Conservation (phyloP, 2,797 vertebrate species). For the Falco biarmicus region DNA sequence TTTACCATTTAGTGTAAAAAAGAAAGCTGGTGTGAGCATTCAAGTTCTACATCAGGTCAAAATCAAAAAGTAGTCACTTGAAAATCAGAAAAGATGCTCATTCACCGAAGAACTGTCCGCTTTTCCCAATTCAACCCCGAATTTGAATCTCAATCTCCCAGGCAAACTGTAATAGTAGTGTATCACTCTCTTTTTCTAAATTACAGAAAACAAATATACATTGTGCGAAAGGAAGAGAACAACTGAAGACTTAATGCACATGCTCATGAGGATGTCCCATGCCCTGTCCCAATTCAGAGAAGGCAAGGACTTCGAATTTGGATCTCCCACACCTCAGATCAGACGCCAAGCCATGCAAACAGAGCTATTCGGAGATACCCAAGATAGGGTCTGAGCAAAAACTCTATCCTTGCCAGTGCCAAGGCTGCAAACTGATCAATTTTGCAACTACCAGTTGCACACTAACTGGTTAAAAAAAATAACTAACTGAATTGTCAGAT, state of each 20-base stretch:
- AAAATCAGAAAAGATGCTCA: neutral
- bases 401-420: neutral
- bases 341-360: neutral
- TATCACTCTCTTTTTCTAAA: neutral
- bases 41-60: neutral
- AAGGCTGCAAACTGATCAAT: neutral
- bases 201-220: neutral
- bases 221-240: neutral
- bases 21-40: neutral
- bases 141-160: neutral
- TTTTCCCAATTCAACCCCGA: neutral
- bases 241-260: neutral
- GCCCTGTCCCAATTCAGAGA: neutral
- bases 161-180: neutral
- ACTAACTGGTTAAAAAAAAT: neutral
- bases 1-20: neutral
- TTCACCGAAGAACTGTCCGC: neutral
- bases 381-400: neutral
- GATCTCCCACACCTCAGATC: neutral
- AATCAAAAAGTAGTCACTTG: neutral
- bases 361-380: neutral
- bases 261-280: neutral
- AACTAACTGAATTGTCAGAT: neutral
- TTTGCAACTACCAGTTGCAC: neutral
- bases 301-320: neutral